Evolutionary conservation across 2,888 invertebrate genomes (phyloP), one percentile per base, ranked within the genome.

Genomic region (Malthinus flaveolus): DNA sequence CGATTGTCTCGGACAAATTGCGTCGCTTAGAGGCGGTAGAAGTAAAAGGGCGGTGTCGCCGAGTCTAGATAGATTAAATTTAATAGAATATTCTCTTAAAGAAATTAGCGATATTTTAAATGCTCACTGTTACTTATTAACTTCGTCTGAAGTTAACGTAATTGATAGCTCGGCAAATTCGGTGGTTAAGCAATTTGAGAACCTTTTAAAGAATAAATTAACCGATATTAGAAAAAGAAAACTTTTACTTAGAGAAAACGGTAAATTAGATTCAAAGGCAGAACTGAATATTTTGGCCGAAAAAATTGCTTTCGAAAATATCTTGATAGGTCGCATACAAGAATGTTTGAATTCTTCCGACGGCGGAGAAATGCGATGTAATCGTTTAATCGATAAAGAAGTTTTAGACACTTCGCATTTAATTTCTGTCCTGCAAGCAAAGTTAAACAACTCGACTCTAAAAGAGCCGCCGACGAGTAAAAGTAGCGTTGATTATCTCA

Each of bases 271-370:
- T 51, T 84, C 84, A 57, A 83, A 84, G 45, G 86, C 86, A 63
- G 87, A 86, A 71, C 78, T 89, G 63, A 87, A 89, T 70, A 81
- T 91, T 52, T 78, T 91, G 53, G 91, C 91, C 1, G 91, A 92
- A 76, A 88, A 91, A 71, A 81, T 92, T 12, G 91, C 92, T 0
- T 91, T 88, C 74, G 91, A 93, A 78, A 88, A 89, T 56, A 86
- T 91, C 50, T 62, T 77, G 55, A 68, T 76, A 32, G 83, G 85
- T 61, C 82, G 87, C 69, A 84, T 89, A 63, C 85, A 87, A 66
- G 87, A 88, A 74, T 87, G 88, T 47, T 80, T 88, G 49, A 81
- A 82, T 56, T 81, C 84, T 36, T 69, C 74, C 4, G 58, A 65
- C 8, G 70, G 69, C 1, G 72, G 73, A 31, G 74, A 76, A 59